Conservation (phyloP, 2,113 vertebrate species). For the Lipophrys pholis region DNA sequence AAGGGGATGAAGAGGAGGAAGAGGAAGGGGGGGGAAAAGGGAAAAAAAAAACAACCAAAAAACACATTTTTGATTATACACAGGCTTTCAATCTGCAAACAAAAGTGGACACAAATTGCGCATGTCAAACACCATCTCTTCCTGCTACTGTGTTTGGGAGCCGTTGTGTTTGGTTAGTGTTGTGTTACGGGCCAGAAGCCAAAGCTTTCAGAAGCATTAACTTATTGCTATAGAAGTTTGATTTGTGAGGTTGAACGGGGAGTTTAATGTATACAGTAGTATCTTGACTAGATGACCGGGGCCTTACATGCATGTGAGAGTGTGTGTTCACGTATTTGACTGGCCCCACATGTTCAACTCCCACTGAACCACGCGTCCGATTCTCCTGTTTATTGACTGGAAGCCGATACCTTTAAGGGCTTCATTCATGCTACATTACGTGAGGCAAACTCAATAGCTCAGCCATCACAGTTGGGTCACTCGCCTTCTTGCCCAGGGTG, state of each 20-base stretch:
- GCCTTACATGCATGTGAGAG: conserved; percentile 15
- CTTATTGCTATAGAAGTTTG: conserved; percentile 38
- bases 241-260: conserved; percentile 55
- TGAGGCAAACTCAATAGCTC: conserved; percentile 63
- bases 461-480: conserved; percentile 49
- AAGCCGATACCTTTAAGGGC: conserved; percentile 75
- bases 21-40: no score
- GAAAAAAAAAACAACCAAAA: conserved; percentile 9
- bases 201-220: conserved; percentile 34
- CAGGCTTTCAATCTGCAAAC: conserved; percentile 37
- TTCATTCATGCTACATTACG: conserved; percentile 78
- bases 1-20: neutral
- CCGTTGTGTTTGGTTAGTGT: conserved; percentile 61
- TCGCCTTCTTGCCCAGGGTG: conserved; percentile 53
- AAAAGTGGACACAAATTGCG: conserved; percentile 51
- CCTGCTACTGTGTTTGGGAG: conserved; percentile 62
- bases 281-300: conserved; percentile 44
- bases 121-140: conserved; percentile 64
- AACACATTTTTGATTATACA: conserved; percentile 26
- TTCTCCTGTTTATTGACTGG: conserved; percentile 78
- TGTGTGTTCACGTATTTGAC: conserved; percentile 16
- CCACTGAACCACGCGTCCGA: conserved; percentile 67
- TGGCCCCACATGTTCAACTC: conserved; percentile 77
- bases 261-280: conserved; percentile 53
- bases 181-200: conserved; percentile 36